Percentiles rank a stretch among this genome's conserved stretches.
Conservation (phyloP, 1,140 invertebrate species). For the Drosophila varians region DNA sequence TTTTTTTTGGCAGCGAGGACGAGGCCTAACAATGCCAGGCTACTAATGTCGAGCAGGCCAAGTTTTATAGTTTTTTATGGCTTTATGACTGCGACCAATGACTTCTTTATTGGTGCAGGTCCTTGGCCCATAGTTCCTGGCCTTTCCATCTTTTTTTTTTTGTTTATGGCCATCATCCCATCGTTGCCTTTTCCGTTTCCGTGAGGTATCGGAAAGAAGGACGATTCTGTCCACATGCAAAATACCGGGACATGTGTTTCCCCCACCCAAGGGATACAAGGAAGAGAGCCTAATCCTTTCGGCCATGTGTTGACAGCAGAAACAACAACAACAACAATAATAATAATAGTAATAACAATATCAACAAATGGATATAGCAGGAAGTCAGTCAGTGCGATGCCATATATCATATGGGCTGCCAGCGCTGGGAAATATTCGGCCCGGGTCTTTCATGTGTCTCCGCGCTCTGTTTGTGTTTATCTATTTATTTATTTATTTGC, state of each 20-base stretch:
- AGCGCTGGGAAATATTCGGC: constrained; percentile 72
- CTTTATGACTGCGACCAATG: constrained; percentile 64
- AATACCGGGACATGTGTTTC: constrained; percentile 53
- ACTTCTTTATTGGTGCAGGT: constrained; percentile 78
- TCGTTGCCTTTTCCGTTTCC: constrained; percentile 60
- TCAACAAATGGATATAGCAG: constrained; percentile 33
- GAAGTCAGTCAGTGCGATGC: constrained; percentile 62
- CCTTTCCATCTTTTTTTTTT: constrained; percentile 13
- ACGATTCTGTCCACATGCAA: constrained; percentile 40
- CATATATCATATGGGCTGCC: constrained; percentile 58
- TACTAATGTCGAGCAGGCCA: constrained; percentile 71
- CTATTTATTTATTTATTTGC: constrained; percentile 76
- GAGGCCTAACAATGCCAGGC: constrained; percentile 38
- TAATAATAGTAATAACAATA: constrained; percentile 19
- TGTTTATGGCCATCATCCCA: constrained; percentile 19
- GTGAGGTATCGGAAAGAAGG: constrained; percentile 2
- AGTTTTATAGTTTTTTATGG: constrained; percentile 65
- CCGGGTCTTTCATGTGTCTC: constrained; percentile 70
- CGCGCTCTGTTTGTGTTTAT: constrained; percentile 45
- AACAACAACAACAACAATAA: constrained; percentile 24
- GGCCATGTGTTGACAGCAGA: constrained; percentile 57
- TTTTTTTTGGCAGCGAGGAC: constrained; percentile 25
- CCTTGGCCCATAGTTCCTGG: constrained; percentile 46
- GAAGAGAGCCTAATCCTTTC: constrained; percentile 58
- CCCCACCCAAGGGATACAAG: constrained; percentile 6